Evolutionary conservation across 2,113 vertebrate genomes (phyloP).

Genomic region (Cyprinodon brontotheroides): DNA sequence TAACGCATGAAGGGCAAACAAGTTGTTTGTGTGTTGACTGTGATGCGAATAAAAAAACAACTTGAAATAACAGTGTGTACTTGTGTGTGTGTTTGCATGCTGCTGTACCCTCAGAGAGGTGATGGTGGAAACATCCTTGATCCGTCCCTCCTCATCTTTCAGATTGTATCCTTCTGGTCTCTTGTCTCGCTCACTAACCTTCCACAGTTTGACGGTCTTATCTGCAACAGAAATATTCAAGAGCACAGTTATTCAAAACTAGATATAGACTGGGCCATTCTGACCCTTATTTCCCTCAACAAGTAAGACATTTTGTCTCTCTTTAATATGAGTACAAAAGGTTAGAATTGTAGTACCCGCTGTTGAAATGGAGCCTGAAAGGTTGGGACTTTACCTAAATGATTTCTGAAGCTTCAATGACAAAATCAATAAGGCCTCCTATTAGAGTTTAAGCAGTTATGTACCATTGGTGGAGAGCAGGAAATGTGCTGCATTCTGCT

Average conservation of each 20-base stretch:
- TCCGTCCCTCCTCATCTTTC: slow-evolving; percentile 95
- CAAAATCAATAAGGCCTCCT: background rate
- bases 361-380: background rate
- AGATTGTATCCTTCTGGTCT: slow-evolving; percentile 97
- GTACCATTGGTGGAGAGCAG: slow-evolving; percentile 96
- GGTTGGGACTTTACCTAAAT: background rate
- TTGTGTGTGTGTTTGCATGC: background rate
- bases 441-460: slow-evolving; percentile 22
- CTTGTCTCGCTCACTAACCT: slow-evolving; percentile 95
- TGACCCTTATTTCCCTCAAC: too few relatives aligned
- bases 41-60: slow-evolving; percentile 23
- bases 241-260: too few relatives aligned
- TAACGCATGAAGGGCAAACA: background rate
- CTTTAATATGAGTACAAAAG: background rate
- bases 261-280: too few relatives aligned
- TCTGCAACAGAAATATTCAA: slow-evolving; percentile 74
- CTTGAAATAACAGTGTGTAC: slow-evolving; percentile 6
- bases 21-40: background rate
- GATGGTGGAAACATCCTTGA: slow-evolving; percentile 94
- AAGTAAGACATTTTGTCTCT: background rate
- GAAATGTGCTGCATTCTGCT: slow-evolving; percentile 95
- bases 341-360: background rate
- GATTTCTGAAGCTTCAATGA: background rate
- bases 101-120: slow-evolving; percentile 90
- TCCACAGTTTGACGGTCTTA: slow-evolving; percentile 98